Base-by-base conservation (phyloP, 1,140 invertebrate genomes). In the Agrypnia vestita region DNA sequence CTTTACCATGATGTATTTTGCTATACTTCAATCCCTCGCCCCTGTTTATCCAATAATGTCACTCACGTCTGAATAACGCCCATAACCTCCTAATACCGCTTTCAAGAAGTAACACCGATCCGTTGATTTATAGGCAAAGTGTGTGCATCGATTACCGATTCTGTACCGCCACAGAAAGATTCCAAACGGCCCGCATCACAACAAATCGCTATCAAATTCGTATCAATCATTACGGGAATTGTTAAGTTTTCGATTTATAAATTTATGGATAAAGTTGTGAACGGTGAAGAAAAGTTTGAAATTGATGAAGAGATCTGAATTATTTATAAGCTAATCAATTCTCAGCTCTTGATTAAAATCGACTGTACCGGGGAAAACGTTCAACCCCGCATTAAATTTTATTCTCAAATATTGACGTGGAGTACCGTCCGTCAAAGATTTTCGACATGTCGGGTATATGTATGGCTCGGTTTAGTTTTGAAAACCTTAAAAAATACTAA, bases 1-100 rank as follows among this genome's bases (percentile, higher is more conserved):
- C 51, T 71, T 73, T 67, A 78, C 56, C 71, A 69, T 74, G 80
- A 81, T 81, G 74, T 81, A 81, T 81, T 55, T 76, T 67, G 51
- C 17, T 59, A 56, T 35, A 43, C 51, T 59, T 46, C n/a, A 0
- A 46, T 43, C 10, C 35, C 10, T n/a, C 11, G 51, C 55, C 12
- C 25, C 15, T 59, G 15, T 59, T 59, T 74, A 55, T 44, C 21
- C 19, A 53, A 73, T 73, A 73, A 21, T 73, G 71, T 73, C 71
- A 21, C n/a, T 25, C 72, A n/a, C 25, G 13, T 13, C 35, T 67
- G 49, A 51, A 51, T 51, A 51, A 51, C n/a, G 49, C 8, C n/a
- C n/a, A 12, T 13, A 67, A 67, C 62, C 43, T 47, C 62, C 44
- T 46, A 67, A 67, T 17, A 67, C 13, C n/a, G 35, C n/a, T 67